Evolutionary conservation across 2,888 invertebrate species (phyloP).

Genomic region (Andrena praecox): DNA sequence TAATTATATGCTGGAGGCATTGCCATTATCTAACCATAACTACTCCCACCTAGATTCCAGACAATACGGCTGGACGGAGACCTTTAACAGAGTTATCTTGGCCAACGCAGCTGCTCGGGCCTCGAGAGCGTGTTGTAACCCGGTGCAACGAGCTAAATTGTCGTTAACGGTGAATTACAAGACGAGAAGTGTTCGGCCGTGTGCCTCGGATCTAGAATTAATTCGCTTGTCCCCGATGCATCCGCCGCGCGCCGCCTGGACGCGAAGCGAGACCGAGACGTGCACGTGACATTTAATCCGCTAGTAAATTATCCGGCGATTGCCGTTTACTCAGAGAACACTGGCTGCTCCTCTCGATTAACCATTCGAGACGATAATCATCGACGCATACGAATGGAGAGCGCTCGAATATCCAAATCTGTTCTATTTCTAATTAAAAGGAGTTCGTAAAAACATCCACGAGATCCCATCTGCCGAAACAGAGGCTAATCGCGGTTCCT

Average conservation of each 20-base stretch:
- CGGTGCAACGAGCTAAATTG: constrained; percentile 68
- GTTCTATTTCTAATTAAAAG: no score
- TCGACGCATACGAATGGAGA: neutral
- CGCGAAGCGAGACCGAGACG: neutral
- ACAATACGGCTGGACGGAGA: constrained; percentile 68
- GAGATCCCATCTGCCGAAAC: no score
- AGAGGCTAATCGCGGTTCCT: neutral
- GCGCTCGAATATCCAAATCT: neutral
- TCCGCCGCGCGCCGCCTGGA: neutral
- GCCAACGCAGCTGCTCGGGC: constrained; percentile 57
- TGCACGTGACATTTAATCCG: constrained; percentile 19
- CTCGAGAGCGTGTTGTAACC: constrained; percentile 56
- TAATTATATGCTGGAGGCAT: constrained; percentile 64
- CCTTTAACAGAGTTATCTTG: constrained; percentile 71
- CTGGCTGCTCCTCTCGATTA: neutral
- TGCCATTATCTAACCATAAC: constrained; percentile 70
- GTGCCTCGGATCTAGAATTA: constrained; percentile 49
- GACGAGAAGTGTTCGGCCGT: constrained; percentile 51
- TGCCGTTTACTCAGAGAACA: neutral
- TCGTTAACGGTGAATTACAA: constrained; percentile 66
- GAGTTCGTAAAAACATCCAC: no score
- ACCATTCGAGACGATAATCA: neutral
- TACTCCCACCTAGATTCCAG: constrained; percentile 67
- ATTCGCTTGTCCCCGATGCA: constrained; percentile 45
- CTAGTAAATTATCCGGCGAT: constrained; percentile 3